Base-by-base conservation (phyloP, 1,140 invertebrate genomes). In the Temnothorax nylanderi region DNA sequence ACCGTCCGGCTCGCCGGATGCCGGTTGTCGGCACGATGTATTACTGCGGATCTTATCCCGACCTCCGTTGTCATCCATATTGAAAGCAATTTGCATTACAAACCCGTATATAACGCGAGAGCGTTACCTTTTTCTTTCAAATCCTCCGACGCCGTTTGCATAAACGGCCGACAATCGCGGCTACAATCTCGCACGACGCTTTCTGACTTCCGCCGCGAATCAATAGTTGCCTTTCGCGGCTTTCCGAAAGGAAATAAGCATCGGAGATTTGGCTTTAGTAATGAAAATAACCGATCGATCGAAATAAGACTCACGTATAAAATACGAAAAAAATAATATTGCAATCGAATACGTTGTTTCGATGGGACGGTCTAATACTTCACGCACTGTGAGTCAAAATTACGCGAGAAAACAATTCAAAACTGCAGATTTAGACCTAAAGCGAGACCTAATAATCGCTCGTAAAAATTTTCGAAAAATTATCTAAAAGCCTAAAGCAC, bases 11-110 rank as follows among this genome's bases (percentile, higher is more conserved):
- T 92, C 92, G 91, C 94, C 94, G 94, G 94, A 95, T 94, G 94
- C 92, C 92, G 91, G 87, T 92, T 94, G 94, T 94, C 94, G 92
- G 87, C 92, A 91, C 94, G 93, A 94, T 94, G 92, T 94, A 95
- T 95, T 95, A 94, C 94, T 93, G 94, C 94, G 93, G 93, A 94
- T 94, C 94, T 95, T 94, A 94, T 94, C 91, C 93, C 78, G 85
- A 84, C 89, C 75, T 88, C 51, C 56, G 65, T 90, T 93, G 93
- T 94, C 93, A 93, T 94, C 92, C 92, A 94, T 94, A 95, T 92
- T 94, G 92, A 91, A 85, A 87, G 86, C 87, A 89, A 94, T 94
- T 94, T 94, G 92, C 92, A 94, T 92, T 92, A 87, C 82, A 91
- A 93, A 93, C 86, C 90, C 85, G 81, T 85, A 75, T 75, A 76